Evolutionary conservation across 2,888 invertebrate species (phyloP).

Genomic region (Drosophila mulleri): DNA sequence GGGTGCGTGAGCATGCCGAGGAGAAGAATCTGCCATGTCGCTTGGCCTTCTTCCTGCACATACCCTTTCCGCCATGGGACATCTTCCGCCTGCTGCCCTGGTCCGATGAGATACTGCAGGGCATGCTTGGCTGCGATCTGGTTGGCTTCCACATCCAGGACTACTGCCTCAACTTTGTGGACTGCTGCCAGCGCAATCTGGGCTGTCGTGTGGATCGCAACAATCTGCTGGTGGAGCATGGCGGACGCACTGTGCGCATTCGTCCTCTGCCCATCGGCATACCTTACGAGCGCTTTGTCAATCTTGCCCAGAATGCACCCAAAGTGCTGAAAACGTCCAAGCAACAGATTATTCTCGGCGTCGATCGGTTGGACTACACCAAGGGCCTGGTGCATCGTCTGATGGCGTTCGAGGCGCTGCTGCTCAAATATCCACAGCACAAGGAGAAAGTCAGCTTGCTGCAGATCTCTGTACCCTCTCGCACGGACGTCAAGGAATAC

Average conservation of each 20-base stretch:
- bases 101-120: conserved; percentile 97
- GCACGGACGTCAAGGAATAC: conserved; percentile 95
- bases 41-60: conserved; percentile 96
- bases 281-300: conserved; percentile 94
- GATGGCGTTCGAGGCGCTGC: conserved; percentile 92
- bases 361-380: conserved; percentile 95
- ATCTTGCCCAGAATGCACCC: conserved; percentile 90
- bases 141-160: conserved; percentile 96
- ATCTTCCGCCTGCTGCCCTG: conserved; percentile 95
- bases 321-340: conserved; percentile 88
- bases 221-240: conserved; percentile 93
- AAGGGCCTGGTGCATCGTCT: conserved; percentile 94
- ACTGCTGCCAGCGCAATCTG: conserved; percentile 94
- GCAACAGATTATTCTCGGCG: conserved; percentile 93
- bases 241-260: conserved; percentile 93
- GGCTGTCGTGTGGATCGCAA: conserved; percentile 95
- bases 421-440: conserved; percentile 94
- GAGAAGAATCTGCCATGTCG: conserved; percentile 91
- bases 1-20: conserved; percentile 94
- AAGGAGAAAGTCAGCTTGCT: conserved; percentile 92
- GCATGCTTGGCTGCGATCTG: conserved; percentile 96
- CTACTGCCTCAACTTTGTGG: conserved; percentile 95
- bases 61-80: conserved; percentile 98
- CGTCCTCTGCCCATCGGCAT: conserved; percentile 95
- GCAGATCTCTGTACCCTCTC: conserved; percentile 94